phyloP scores from a whole-genome alignment of 64 coral and sea anemone genomes.

The Platygyra sinensis region DNA sequence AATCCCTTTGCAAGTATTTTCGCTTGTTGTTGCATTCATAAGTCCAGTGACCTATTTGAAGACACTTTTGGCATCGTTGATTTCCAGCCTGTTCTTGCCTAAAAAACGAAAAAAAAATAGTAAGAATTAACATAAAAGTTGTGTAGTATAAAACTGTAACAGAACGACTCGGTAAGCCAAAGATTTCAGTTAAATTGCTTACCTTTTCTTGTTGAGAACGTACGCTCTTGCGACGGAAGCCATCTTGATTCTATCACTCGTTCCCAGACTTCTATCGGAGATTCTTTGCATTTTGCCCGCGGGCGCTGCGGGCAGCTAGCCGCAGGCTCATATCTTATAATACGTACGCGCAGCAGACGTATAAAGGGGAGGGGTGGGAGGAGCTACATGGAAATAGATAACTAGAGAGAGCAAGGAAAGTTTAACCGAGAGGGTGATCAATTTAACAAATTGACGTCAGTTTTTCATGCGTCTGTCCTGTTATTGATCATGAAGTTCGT shows the following conservation, averaged over 20 bases:
- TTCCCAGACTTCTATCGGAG: background rate
- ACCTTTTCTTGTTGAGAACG: conserved; percentile 63
- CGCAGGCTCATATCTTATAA: too few species aligned
- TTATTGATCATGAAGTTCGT: too few species aligned
- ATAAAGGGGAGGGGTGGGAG: too few species aligned
- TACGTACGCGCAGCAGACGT: too few species aligned
- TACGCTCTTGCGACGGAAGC: conserved; percentile 51
- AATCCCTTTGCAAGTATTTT: conserved; percentile 94
- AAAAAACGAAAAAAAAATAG: background rate
- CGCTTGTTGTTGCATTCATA: conserved; percentile 97
- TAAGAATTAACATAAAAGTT: background rate
- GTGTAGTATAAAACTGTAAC: background rate
- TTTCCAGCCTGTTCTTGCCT: conserved; percentile 91
- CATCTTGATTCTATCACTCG: conserved; percentile 25
- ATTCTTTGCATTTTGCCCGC: too few species aligned
- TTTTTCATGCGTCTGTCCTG: too few species aligned
- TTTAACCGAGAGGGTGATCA: too few species aligned
- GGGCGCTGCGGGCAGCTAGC: too few species aligned
- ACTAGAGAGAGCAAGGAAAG: too few species aligned
- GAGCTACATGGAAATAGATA: too few species aligned
- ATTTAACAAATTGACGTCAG: too few species aligned
- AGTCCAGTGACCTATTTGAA: conserved; percentile 96
- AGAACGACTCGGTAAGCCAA: too few species aligned
- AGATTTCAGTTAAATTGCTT: background rate
- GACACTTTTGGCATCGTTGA: conserved; percentile 92